Evolutionary conservation across 2,113 vertebrate species (phyloP), one percentile per base, ranked within the genome.

Genomic region (Kryptolebias marmoratus): DNA sequence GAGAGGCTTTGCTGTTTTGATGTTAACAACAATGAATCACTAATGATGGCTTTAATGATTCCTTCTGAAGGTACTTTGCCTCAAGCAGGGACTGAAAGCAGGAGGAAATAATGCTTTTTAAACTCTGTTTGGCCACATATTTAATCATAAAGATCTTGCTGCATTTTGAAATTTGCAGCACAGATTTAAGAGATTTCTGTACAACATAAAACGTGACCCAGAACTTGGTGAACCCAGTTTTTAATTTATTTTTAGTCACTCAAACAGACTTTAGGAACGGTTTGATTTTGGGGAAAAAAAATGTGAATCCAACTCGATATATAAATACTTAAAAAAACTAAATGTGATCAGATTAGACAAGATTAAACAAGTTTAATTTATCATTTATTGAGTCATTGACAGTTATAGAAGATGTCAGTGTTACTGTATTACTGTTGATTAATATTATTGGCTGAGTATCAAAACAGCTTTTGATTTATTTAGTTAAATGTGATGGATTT

Each of bases 1-100:
- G 57, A 70, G 53, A 50, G 72, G 65, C 44, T 79, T 70, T 67
- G 45, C 18, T 45, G 68, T 76, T 57, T 83, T n/a, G 63, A 69
- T 60, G 48, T 62, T 64, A 82, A 62, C 47, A 74, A 65, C 62
- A 57, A 65, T 77, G 27, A 58, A 70, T 77, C 66, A 52, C 59
- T 63, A 64, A 64, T 69, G 55, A 58, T n/a, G 42, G 39, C 39
- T 50, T 66, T 71, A 66, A 52, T 75, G 32, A 66, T 71, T 75
- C 12, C 18, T 0, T 69, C 59, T 80, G 58, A 71, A 63, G 55
- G 57, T 54, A 27, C 47, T 36, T 70, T n/a, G 22, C 70, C 39
- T 44, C 16, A 53, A 63, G 64, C 15, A 42, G 49, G 45, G 54
- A 57, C 5, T 53, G 49, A 62, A 36, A 74, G 62, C 47, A 30